Base-by-base conservation (phyloP, 2,888 invertebrate species). In the Caenorhabditis imperialis region DNA sequence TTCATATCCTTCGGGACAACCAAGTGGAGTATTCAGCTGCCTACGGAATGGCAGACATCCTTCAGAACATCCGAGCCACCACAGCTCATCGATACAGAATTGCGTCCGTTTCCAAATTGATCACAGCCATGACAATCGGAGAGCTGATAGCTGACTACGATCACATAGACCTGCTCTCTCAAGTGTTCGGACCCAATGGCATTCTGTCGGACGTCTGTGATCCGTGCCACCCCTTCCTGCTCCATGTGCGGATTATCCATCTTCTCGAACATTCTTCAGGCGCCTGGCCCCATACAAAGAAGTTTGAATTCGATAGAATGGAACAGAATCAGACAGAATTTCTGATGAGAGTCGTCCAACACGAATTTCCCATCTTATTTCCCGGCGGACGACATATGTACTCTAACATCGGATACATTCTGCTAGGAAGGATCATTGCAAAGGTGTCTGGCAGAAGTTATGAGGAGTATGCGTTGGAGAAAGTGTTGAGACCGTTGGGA, bases 321-420 rank as follows among this genome's bases (percentile, higher is more conserved):
- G 79, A 78, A 42, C 65, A 69, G 38, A 73, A 74, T 33, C 78
- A 79, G 25, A 76, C 67, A 5, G 75, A 79, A 18, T 81, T 81
- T 45, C 65, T 82, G 40, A 65, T 57, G 42, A 44, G 67, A 25
- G 57, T 79, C 2, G 58, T 82, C 1, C 42, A 67, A 20, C 60
- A 58, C 20, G 51, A 78, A 45, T 57, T 62, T 37, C 75, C 78
- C 0, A 55, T 60, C 18, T 37, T 62, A 10, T 63, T 60, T 8
- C 80, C 78, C 2, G 80, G 78, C 44, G 58, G 45, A n/a, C 35
- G 53, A 25, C 63, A 71, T 42, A 57, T 78, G 54, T 82, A 82
- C 63, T 82, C 82, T 3, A 82, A 82, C 45, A 77, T 82, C 57
- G 82, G 82, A 10, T 82, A 81, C 53, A 69, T 82, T 27, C 54